Base-by-base conservation (phyloP, 1,140 invertebrate species). In the Bombus consobrinus region DNA sequence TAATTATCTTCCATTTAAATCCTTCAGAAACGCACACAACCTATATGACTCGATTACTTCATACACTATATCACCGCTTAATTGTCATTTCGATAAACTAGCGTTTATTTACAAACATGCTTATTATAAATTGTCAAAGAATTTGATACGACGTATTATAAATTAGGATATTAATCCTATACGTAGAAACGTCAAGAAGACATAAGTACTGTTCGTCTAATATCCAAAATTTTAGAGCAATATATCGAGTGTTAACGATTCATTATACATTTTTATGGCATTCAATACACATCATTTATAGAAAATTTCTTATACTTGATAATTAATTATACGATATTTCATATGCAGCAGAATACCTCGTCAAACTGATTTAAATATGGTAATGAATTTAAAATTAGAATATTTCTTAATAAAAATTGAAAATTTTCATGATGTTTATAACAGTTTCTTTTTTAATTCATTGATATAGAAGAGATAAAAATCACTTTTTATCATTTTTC, bases 1-100 rank as follows among this genome's bases (percentile, higher is more conserved):
- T 91, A 90, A 91, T 91, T 91, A 87, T 85, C 82, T 72, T 47
- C 71, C n/a, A 64, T 66, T 80, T 74, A 77, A 87, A 83, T 89
- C 84, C 69, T 89, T 57, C 12, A 43, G 43, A 80, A 83, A 81
- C 76, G 77, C 77, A 12, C 32, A 28, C 62, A 39, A 72, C 75
- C 59, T 32, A 66, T 64, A 43, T 39, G n/a, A 32, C 4, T 66
- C 8, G 25, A 68, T 73, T 47, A 15, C 3, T 13, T 18, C 12
- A 43, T 3, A 39, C 6, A 18, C 41, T 8, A 32, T 43, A 18
- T 22, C 15, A 10, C n/a, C 12, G 15, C 10, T 32, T 66, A 4
- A 73, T 73, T 22, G 41, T 1, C 28, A 18, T 43, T 73, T 28
- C 2, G 37, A 12, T 6, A 22, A 10, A 34, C 34, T 3, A 22